Evolutionary conservation across 2,797 vertebrate species (phyloP).

Genomic region (Rhinoraja longicauda): DNA sequence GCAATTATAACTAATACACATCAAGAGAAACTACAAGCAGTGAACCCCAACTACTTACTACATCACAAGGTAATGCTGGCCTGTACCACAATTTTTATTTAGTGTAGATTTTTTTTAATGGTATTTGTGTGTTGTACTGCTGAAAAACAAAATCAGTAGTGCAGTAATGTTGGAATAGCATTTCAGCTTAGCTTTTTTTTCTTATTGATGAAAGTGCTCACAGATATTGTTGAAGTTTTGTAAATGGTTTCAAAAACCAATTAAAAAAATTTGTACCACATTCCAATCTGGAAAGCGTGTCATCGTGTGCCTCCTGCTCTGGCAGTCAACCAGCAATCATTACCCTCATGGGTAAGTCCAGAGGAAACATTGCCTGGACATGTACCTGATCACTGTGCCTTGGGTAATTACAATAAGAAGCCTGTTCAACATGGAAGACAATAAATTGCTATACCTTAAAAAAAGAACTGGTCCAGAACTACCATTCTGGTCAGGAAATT

Average conservation of each 20-base stretch:
- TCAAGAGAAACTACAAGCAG: conserved; percentile 73
- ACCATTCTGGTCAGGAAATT: too few species aligned
- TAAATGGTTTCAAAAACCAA: conserved; percentile 92
- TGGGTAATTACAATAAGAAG: too few species aligned
- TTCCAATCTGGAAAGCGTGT: conserved; percentile 45
- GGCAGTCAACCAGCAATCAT: background rate
- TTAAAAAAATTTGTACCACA: conserved; percentile 80
- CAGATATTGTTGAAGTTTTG: conserved; percentile 78
- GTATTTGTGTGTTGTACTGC: conserved; percentile 80
- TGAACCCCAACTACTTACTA: conserved; percentile 75
- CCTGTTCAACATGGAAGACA: too few species aligned
- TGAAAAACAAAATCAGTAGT: conserved; percentile 79
- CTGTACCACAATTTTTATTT: conserved; percentile 78
- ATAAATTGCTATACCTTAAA: too few species aligned
- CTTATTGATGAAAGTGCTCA: conserved; percentile 83
- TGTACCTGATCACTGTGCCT: background rate
- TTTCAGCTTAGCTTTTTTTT: conserved; percentile 79
- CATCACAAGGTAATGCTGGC: conserved; percentile 66
- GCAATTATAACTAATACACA: conserved; percentile 77
- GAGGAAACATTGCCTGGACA: background rate
- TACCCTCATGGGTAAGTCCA: background rate
- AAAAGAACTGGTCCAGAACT: too few species aligned
- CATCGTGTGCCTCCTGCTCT: conserved; percentile 25
- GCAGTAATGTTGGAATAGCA: conserved; percentile 91
- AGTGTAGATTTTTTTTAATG: conserved; percentile 74